Conservation (phyloP, 2,888 invertebrate genomes). For the Heliconius aoede region DNA sequence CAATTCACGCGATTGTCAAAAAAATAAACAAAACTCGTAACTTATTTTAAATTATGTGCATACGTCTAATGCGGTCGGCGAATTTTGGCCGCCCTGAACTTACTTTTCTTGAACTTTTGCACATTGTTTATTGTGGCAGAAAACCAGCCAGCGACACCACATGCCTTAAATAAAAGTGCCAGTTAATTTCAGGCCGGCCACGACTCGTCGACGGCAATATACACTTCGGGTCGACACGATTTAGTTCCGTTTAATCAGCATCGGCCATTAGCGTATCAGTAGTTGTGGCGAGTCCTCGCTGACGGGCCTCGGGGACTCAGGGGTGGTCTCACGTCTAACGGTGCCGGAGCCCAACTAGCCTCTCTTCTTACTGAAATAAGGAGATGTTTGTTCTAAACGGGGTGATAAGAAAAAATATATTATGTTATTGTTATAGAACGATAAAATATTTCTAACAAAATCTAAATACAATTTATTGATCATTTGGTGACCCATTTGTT, state of each 20-base stretch:
- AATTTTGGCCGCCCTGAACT: too few relatives aligned
- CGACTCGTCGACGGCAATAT: not conserved
- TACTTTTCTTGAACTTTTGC: too few relatives aligned
- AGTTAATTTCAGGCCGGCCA: not conserved
- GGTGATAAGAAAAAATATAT: not conserved
- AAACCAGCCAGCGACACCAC: too few relatives aligned
- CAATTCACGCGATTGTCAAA: too few relatives aligned
- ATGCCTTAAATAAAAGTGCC: too few relatives aligned
- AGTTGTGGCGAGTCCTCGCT: not conserved
- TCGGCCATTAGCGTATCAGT: slow-evolving; percentile 38
- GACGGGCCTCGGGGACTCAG: not conserved
- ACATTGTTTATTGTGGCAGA: too few relatives aligned
- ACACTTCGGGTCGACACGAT: slow-evolving; percentile 21
- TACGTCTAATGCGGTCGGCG: too few relatives aligned
- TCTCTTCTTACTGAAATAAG: not conserved
- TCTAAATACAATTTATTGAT: not conserved
- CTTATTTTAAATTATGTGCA: too few relatives aligned
- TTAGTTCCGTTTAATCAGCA: slow-evolving; percentile 33
- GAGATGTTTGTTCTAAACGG: not conserved
- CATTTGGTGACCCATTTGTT: too few relatives aligned
- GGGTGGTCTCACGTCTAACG: slow-evolving; percentile 30
- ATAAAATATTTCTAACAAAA: not conserved
- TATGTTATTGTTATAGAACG: not conserved
- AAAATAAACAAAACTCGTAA: too few relatives aligned
- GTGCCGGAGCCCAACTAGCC: not conserved